Conservation (phyloP, 2,113 vertebrate species). For the Pseudorhombus dupliciocellatus region DNA sequence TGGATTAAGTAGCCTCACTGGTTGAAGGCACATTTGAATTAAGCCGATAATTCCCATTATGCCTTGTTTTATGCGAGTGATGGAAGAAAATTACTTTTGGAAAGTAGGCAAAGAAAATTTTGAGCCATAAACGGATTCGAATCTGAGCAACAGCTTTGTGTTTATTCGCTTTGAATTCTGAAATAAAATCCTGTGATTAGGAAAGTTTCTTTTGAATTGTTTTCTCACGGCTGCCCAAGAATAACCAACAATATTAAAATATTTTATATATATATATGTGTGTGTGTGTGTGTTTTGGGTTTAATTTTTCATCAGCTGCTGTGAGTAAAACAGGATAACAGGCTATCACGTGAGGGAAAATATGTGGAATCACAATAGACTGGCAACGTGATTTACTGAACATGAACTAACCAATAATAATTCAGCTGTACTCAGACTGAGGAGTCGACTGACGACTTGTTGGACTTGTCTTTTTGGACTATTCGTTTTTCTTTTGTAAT, state of each 20-base stretch:
- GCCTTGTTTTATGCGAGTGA: conserved; percentile 8
- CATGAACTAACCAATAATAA: no score
- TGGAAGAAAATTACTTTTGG: not conserved
- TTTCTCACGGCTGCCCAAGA: not conserved
- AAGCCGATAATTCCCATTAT: conserved; percentile 13
- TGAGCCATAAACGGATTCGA: not conserved
- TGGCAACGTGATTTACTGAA: no score
- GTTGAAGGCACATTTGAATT: conserved; percentile 11
- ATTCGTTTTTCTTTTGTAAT: not conserved
- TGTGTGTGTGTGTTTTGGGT: no score
- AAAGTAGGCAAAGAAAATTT: not conserved
- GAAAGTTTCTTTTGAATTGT: not conserved
- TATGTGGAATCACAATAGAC: no score
- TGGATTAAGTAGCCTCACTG: conserved; percentile 10
- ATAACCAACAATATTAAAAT: no score
- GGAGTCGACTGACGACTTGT: not conserved
- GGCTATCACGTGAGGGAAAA: no score
- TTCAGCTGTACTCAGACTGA: no score
- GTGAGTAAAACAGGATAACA: no score
- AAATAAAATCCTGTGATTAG: not conserved
- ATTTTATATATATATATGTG: no score
- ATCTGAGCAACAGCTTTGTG: not conserved
- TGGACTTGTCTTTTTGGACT: not conserved
- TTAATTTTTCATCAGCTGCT: no score
- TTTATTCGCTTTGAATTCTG: not conserved